These are phyloP conservation scores for Natator depressus DNA, from an alignment of 2,113 vertebrate species.

Conservation along the genomic window DNA sequence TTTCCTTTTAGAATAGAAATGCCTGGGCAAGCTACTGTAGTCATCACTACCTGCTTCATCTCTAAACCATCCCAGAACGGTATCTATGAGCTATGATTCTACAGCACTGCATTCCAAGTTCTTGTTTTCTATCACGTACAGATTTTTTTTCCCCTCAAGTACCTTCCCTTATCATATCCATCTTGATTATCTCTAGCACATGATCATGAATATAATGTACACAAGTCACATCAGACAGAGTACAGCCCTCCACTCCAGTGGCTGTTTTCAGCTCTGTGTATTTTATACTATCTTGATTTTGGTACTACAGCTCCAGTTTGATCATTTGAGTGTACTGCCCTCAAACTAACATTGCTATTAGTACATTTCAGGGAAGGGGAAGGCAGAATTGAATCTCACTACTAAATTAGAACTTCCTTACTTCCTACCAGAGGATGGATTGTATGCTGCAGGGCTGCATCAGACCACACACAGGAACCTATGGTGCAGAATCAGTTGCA, in stretches of 20 bases:
- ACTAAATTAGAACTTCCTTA: not conserved
- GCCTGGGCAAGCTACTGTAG: not conserved
- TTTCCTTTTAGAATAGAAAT: not conserved
- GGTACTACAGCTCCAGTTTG: not conserved
- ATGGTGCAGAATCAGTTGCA: not conserved
- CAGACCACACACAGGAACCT: accelerated
- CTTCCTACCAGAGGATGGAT: not conserved
- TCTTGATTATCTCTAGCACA: not conserved
- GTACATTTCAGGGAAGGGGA: not conserved
- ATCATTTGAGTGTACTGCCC: not conserved
- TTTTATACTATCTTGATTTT: not conserved
- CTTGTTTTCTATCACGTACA: not conserved
- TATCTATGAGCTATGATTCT: not conserved
- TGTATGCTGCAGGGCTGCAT: not conserved
- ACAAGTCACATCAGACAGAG: not conserved
- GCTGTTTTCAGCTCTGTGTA: not conserved
- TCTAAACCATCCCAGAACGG: not conserved
- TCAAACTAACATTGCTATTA: not conserved
- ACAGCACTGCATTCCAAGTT: not conserved
- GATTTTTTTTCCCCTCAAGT: not conserved
- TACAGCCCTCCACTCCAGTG: not conserved
- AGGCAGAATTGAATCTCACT: not conserved
- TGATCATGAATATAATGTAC: not conserved
- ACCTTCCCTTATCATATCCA: not conserved
- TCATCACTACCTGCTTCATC: not conserved